Evolutionary conservation across 2,888 invertebrate genomes (phyloP).

Genomic region (Athalia cordata): DNA sequence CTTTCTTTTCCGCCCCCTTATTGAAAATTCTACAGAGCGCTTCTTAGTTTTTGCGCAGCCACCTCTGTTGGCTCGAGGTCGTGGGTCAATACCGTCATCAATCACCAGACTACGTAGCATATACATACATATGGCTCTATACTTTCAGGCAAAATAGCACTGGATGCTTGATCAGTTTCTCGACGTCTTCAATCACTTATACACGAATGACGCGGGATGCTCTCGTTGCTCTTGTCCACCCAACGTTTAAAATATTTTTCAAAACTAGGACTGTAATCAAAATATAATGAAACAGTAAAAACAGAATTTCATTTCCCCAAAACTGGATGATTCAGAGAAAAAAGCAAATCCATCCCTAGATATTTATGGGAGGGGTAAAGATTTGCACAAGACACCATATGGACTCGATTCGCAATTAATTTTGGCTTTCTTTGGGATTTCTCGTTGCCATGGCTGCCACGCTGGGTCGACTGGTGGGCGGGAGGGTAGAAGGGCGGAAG

Average conservation of each 20-base stretch:
- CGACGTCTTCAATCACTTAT: conserved; percentile 25
- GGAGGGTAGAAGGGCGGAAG: conserved; percentile 17
- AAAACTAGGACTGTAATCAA: neutral
- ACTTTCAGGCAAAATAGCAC: conserved; percentile 48
- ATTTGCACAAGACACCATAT: conserved; percentile 47
- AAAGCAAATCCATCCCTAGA: conserved; percentile 27
- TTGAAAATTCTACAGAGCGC: conserved; percentile 69
- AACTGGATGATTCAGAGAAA: conserved; percentile 29
- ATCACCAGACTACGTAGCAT: conserved; percentile 49
- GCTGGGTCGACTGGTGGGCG: conserved; percentile 35
- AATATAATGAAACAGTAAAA: too few relatives aligned
- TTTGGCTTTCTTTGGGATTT: conserved; percentile 55
- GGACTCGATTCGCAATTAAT: conserved; percentile 54
- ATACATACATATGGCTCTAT: conserved; percentile 35
- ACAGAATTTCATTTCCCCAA: conserved; percentile 2
- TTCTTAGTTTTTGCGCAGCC: conserved; percentile 57
- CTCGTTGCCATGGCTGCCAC: conserved; percentile 47
- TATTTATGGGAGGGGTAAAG: too few relatives aligned
- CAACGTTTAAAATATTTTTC: neutral
- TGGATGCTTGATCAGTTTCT: conserved; percentile 40
- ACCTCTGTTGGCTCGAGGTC: conserved; percentile 40
- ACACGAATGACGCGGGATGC: neutral
- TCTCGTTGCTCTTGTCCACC: neutral
- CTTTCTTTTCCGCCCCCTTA: conserved; percentile 67
- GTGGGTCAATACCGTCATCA: conserved; percentile 44